phyloP scores from a whole-genome alignment of 92 coral and sea anemone genomes.

The Zoanthus sansibaricus region DNA sequence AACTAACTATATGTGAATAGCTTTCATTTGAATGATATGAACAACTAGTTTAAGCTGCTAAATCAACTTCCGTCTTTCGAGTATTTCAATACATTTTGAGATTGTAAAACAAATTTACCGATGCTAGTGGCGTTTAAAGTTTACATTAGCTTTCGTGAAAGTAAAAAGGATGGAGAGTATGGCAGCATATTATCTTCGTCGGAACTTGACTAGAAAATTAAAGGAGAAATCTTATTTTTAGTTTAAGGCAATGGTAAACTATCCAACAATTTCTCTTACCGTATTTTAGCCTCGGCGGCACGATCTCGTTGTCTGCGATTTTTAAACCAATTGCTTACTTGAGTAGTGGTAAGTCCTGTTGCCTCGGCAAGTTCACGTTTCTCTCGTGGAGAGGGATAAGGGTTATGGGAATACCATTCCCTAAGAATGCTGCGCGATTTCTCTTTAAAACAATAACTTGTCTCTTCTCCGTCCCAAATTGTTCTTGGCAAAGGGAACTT shows the following conservation, averaged over 20 bases:
- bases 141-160: conserved; percentile 36
- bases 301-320: conserved; percentile 98
- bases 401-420: conserved; percentile 99
- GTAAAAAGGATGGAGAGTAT: conserved; percentile 33
- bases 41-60: conserved; percentile 85
- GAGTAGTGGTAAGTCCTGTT: conserved; percentile 98
- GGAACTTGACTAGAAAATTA: conserved; percentile 9
- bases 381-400: conserved; percentile 99
- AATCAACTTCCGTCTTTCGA: conserved; percentile 97
- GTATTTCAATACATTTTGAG: conserved; percentile 81
- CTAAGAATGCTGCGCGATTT: conserved; percentile 98
- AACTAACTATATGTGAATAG: conserved; percentile 54
- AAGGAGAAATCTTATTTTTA: background rate
- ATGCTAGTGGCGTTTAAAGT: conserved; percentile 62
- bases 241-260: background rate
- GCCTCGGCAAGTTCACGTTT: conserved; percentile 99
- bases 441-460: conserved; percentile 99
- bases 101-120: conserved; percentile 73
- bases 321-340: conserved; percentile 99
- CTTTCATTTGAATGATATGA: conserved; percentile 85
- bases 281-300: conserved; percentile 99
- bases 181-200: background rate
- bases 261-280: conserved; percentile 64
- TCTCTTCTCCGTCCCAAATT: conserved; percentile 99
- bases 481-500: conserved; percentile 99